A percentile compares a stretch with the other conserved stretches of the same genome.
These are phyloP conservation scores for Drosophila nr. medialis DNA, from an alignment of 2,888 invertebrate genomes.

Conservation along the genomic window DNA sequence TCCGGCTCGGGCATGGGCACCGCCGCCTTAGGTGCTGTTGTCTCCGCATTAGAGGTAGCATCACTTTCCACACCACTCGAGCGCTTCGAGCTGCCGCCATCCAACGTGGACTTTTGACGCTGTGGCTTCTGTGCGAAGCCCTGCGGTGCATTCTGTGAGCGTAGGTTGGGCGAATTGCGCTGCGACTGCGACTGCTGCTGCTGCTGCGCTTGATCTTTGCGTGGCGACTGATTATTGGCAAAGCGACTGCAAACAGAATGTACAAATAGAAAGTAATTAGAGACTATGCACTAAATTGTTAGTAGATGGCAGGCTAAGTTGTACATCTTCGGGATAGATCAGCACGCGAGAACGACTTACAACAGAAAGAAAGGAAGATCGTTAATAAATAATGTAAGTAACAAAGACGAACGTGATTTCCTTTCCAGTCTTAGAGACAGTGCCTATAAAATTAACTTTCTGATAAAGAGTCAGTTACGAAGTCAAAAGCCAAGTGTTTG, in stretches of 20 bases:
- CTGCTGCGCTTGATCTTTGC: conserved; percentile 48
- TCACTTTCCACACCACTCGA: conserved; percentile 63
- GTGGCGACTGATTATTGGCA: conserved; percentile 59
- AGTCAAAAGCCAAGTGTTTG: background rate
- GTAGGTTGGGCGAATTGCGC: conserved; percentile 55
- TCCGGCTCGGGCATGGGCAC: conserved; percentile 44
- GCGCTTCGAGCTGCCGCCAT: conserved; percentile 60
- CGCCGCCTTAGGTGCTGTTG: conserved; percentile 11
- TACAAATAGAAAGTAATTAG: background rate
- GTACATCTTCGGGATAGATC: no score
- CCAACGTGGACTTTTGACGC: conserved; percentile 67
- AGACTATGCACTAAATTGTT: background rate
- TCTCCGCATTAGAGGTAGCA: conserved; percentile 29
- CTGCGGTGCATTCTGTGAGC: conserved; percentile 81
- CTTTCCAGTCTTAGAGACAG: background rate
- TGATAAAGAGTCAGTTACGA: background rate
- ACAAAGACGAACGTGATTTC: no score
- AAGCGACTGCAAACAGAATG: conserved; percentile 58
- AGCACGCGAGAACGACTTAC: no score
- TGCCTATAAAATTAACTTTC: background rate
- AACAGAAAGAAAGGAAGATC: no score
- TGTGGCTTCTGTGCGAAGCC: conserved; percentile 77
- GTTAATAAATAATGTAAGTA: no score
- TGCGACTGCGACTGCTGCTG: conserved; percentile 49
- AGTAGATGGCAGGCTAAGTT: no score